These are phyloP conservation scores for Fragum fragum DNA, from an alignment of 2,888 invertebrate species.

Conservation along the genomic window DNA sequence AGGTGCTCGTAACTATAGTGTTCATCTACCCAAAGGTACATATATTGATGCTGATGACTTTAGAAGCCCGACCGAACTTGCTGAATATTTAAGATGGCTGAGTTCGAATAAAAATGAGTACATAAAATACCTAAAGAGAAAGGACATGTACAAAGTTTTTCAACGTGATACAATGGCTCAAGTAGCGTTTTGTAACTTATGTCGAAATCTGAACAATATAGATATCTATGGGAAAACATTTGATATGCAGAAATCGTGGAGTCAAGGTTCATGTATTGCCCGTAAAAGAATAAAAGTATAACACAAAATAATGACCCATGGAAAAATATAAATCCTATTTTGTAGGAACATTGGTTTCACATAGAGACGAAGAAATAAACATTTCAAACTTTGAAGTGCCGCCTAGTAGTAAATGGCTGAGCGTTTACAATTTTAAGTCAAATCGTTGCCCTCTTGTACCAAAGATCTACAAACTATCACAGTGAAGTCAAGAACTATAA, in stretches of 20 bases:
- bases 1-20: conserved; percentile 48
- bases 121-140: conserved; percentile 31
- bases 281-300: too few species aligned
- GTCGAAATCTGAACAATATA: conserved; percentile 45
- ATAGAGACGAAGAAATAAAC: too few species aligned
- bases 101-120: conserved; percentile 40
- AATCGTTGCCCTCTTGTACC: too few species aligned
- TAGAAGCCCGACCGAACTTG: conserved; percentile 38
- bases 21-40: conserved; percentile 48
- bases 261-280: too few species aligned
- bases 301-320: too few species aligned
- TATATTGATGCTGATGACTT: conserved; percentile 61
- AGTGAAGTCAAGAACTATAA: too few species aligned
- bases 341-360: too few species aligned
- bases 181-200: conserved; percentile 47
- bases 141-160: conserved; percentile 26
- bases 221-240: conserved; percentile 31
- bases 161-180: conserved; percentile 1
- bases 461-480: too few species aligned
- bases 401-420: too few species aligned
- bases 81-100: conserved; percentile 42
- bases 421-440: too few species aligned
- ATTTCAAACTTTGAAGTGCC: too few species aligned
- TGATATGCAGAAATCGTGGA: conserved; percentile 9
- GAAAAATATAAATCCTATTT: too few species aligned